Evolutionary conservation across 2,113 vertebrate species (phyloP), one percentile per base, ranked within the genome.

Genomic region (Oostethus manadensis): DNA sequence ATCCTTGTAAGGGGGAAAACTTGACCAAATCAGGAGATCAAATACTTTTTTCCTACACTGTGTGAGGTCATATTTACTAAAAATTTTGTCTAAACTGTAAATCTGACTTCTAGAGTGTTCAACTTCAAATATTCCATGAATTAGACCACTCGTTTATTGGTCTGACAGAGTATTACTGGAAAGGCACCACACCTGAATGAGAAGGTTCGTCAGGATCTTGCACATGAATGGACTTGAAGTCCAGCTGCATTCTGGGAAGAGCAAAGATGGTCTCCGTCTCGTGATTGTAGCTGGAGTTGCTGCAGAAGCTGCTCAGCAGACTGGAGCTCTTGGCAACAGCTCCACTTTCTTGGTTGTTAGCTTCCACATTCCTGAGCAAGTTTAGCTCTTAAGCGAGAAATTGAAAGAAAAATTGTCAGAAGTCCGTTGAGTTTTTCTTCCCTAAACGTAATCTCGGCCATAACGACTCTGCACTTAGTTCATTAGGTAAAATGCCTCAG

Each of bases 241-340:
- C 93, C 68, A 99, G 88, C 74, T 99, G 97, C 96, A 98, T 99
- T 75, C 96, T 93, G 69, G 97, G 97, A 63, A 99, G 86, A 1
- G 97, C 97, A 64, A 99, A 99, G 79, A 99, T 98, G 8, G 95
- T 98, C 89, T 99, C 97, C 0, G 95, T 97, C 84, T 99, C 97
- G 18, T 99, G 97, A 87, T 95, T 98, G 82, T 98, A 99, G 87
- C 90, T 94, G 71, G 95, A 94, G 21, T 92, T 87, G 56, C 94
- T 93, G 68, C 93, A 89, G 85, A 98, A 97, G 58, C 92, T 94
- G 67, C 94, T 98, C 54, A 98, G 71, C 60, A 98, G 85, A 67
- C 93, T 98, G 18, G 94, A 90, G 80, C 89, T 97, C 78, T 96
- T 98, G 73, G 94, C 90, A 0, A 92, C 89, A 0, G 88, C 89